Conservation (phyloP, 2,113 vertebrate genomes). For the Nycticryphes semicollaris region DNA sequence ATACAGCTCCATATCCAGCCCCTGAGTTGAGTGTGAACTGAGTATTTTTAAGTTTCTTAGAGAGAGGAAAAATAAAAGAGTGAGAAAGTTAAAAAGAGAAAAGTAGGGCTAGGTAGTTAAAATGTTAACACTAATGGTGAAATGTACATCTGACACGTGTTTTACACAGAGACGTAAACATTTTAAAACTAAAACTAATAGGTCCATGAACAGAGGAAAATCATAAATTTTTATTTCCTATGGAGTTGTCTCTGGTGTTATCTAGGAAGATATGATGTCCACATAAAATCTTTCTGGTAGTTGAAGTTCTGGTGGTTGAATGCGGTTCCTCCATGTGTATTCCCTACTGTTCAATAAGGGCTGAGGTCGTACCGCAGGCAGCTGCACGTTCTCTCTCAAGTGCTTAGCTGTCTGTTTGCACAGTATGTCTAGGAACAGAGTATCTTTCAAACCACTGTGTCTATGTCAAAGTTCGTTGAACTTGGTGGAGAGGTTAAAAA, state of each 20-base stretch:
- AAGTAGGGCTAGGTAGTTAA: neutral
- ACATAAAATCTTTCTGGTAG: neutral
- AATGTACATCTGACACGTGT: neutral
- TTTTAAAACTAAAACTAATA: neutral
- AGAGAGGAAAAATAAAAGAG: neutral
- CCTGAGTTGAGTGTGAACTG: neutral
- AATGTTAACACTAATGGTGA: neutral
- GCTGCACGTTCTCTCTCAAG: neutral
- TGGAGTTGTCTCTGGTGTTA: neutral
- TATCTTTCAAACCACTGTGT: neutral
- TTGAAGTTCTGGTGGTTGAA: neutral
- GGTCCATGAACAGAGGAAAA: neutral
- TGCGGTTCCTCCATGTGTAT: neutral
- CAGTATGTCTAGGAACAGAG: neutral
- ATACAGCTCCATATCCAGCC: too few species aligned
- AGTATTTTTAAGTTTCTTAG: neutral
- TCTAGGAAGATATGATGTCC: neutral
- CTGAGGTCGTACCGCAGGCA: neutral
- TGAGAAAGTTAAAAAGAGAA: neutral
- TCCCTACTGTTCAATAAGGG: neutral
- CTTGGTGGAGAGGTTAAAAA: conserved; percentile 24
- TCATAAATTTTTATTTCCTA: neutral
- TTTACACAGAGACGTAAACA: neutral
- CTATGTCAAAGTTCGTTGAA: neutral
- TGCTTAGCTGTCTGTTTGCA: neutral